These are phyloP conservation scores for Hirtodrosophila confusa DNA, from an alignment of 2,888 invertebrate species.

Conservation along the genomic window DNA sequence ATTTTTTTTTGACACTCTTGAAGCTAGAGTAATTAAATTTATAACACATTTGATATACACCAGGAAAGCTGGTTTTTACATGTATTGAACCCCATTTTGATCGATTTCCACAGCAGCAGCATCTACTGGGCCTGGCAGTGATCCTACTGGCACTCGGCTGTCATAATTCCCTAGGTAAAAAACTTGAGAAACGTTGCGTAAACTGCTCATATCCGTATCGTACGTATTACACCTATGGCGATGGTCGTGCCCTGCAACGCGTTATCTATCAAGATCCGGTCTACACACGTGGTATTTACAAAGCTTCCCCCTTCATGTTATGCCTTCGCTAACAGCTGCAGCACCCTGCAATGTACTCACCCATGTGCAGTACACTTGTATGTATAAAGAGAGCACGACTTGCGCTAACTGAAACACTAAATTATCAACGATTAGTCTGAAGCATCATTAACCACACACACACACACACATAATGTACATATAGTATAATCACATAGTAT, in stretches of 20 bases:
- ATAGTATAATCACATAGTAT: background rate
- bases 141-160: slow-evolving; percentile 40
- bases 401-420: slow-evolving; percentile 23
- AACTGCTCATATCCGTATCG: slow-evolving; percentile 81
- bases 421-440: slow-evolving; percentile 1
- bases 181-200: slow-evolving; percentile 78
- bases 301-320: slow-evolving; percentile 2
- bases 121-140: slow-evolving; percentile 43
- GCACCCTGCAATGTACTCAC: slow-evolving; percentile 19
- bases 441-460: slow-evolving; percentile 16
- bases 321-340: slow-evolving; percentile 26
- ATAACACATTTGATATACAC: too few species aligned
- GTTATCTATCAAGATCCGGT: slow-evolving; percentile 72
- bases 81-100: background rate
- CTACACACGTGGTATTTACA: slow-evolving; percentile 79
- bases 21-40: too few species aligned
- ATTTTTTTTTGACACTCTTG: too few species aligned
- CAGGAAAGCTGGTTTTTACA: too few species aligned
- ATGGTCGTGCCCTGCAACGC: slow-evolving; percentile 77
- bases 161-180: slow-evolving; percentile 71
- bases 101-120: slow-evolving; percentile 28
- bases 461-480: slow-evolving; percentile 2
- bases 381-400: slow-evolving; percentile 13
- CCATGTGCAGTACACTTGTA: slow-evolving; percentile 5
- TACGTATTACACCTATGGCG: slow-evolving; percentile 79